phyloP scores from a whole-genome alignment of 2,113 vertebrate genomes.

The Barbus barbus region DNA sequence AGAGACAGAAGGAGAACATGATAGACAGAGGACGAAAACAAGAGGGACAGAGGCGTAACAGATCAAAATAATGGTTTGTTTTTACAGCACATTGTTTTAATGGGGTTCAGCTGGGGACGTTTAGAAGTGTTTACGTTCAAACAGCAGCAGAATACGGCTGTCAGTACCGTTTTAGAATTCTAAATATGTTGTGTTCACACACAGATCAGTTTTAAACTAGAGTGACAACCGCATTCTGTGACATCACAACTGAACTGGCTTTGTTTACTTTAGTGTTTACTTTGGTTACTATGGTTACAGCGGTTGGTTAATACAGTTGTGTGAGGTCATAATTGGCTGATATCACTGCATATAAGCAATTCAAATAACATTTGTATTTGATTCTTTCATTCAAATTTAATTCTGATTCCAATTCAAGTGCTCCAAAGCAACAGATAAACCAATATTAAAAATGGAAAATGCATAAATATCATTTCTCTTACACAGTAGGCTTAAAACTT shows the following conservation, averaged over 20 bases:
- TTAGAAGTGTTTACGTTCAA: background rate
- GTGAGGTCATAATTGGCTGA: background rate
- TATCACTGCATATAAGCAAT: background rate
- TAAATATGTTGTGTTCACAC: background rate
- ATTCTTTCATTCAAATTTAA: background rate
- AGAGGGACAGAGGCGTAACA: constrained; percentile 20
- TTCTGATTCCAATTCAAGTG: no score
- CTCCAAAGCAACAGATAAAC: background rate
- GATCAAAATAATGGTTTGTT: constrained; percentile 51
- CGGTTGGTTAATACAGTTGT: background rate
- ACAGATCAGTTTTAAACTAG: background rate
- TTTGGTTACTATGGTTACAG: background rate
- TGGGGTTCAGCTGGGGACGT: constrained; percentile 7
- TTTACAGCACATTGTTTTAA: background rate
- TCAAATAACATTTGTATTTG: background rate
- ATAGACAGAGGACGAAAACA: constrained; percentile 4
- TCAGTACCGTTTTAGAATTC: background rate
- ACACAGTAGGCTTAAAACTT: background rate
- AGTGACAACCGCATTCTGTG: background rate
- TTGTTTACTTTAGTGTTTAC: background rate
- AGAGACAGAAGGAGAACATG: background rate
- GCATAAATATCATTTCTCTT: background rate
- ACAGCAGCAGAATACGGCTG: background rate
- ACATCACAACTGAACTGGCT: background rate
- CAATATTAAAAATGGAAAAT: background rate